Evolutionary conservation across 2,113 vertebrate genomes (phyloP).

Genomic region (Delphinus delphis): DNA sequence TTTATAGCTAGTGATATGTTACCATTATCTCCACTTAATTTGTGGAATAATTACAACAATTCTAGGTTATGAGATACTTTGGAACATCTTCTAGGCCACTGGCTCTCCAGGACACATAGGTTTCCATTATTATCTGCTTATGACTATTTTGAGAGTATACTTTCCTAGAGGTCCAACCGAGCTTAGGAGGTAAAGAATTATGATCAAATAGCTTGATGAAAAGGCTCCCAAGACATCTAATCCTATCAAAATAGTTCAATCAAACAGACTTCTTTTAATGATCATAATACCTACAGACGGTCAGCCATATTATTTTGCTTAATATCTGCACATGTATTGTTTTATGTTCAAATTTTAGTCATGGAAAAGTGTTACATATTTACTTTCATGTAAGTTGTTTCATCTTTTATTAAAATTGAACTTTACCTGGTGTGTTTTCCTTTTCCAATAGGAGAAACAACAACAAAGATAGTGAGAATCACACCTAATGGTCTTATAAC

Average conservation of each 20-base stretch:
- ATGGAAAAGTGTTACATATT: neutral
- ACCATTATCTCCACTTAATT: constrained; percentile 46
- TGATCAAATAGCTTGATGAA: neutral
- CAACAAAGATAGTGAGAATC: fast-evolving
- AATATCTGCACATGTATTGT: neutral
- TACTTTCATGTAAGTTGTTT: neutral
- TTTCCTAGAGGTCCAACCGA: neutral
- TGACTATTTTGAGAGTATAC: neutral
- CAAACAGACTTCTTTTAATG: neutral
- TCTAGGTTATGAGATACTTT: neutral
- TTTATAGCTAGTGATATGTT: constrained; percentile 3
- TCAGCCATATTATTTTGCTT: neutral
- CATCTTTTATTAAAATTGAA: neutral
- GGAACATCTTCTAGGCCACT: neutral
- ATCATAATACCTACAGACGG: neutral
- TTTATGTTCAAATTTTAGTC: neutral
- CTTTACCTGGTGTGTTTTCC: neutral
- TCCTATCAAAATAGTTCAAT: neutral
- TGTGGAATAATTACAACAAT: constrained; percentile 17
- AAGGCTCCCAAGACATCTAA: neutral
- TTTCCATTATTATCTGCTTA: constrained; percentile 43
- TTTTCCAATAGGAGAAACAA: neutral
- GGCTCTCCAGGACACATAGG: neutral
- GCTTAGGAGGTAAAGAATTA: neutral
- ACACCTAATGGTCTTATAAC: neutral